phyloP scores from a whole-genome alignment of 2,888 invertebrate genomes.

The Platynereis dumerilii region DNA sequence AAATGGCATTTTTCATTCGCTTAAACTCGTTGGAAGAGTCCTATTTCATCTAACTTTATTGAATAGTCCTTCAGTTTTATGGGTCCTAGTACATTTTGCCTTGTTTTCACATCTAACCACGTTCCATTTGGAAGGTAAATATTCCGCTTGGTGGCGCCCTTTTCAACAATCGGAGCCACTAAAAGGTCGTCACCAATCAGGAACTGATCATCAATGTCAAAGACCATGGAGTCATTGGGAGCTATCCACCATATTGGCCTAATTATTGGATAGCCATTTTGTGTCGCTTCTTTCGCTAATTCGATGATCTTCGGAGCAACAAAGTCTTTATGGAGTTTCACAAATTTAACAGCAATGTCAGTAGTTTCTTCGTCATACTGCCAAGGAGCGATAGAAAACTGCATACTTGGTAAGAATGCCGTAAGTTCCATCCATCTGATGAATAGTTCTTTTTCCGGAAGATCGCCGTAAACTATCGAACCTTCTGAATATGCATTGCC shows the following conservation, averaged over 20 bases:
- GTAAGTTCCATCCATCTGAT: constrained; percentile 86
- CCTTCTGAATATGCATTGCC: constrained; percentile 69
- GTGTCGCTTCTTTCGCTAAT: constrained; percentile 43
- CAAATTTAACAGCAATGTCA: constrained; percentile 37
- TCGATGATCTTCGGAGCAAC: constrained; percentile 40
- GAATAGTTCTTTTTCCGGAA: constrained; percentile 65
- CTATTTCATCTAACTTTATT: constrained; percentile 17
- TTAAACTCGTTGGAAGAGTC: constrained; percentile 8
- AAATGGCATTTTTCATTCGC: too few species aligned
- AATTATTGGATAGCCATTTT: constrained; percentile 78
- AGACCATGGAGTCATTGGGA: constrained; percentile 74
- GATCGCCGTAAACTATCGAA: constrained; percentile 16
- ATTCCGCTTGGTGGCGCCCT: constrained; percentile 46
- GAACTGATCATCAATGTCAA: constrained; percentile 63
- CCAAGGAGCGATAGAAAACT: constrained; percentile 88
- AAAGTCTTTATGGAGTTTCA: constrained; percentile 30
- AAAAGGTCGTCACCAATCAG: constrained; percentile 56
- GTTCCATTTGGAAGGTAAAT: constrained; percentile 47
- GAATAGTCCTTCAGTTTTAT: constrained; percentile 2
- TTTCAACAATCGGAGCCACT: constrained; percentile 58
- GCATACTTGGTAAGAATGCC: constrained; percentile 88
- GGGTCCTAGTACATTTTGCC: constrained; percentile 15
- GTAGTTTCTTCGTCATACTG: constrained; percentile 76
- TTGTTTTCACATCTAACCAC: constrained; percentile 30
- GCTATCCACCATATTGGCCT: constrained; percentile 89